phyloP scores from a whole-genome alignment of 2,113 vertebrate genomes.

The Ginglymostoma cirratum region DNA sequence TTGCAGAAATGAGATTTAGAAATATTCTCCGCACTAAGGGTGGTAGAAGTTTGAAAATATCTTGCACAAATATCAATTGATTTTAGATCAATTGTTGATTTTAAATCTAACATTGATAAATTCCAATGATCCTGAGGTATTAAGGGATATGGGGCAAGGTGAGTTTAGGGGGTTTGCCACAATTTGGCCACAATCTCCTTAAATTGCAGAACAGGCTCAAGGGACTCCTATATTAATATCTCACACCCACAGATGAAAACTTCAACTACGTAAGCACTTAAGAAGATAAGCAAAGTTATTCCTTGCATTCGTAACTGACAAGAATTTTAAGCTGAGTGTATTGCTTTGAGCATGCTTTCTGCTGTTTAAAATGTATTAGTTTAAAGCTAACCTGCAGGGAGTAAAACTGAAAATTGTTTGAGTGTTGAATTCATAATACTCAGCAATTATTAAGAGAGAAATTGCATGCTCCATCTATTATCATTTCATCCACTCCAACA shows the following conservation, averaged over 20 bases:
- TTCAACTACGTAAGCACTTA: neutral
- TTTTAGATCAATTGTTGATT: too few relatives aligned
- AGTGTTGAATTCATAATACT: constrained; percentile 9
- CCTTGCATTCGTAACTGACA: neutral
- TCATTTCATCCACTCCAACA: neutral
- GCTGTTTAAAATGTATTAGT: constrained; percentile 1
- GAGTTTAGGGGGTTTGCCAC: neutral
- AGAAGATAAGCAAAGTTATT: neutral
- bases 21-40: too few relatives aligned
- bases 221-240: neutral
- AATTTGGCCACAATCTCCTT: neutral
- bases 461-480: constrained; percentile 8
- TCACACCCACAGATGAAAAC: neutral
- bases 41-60: too few relatives aligned
- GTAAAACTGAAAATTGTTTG: neutral
- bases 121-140: neutral
- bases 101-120: too few relatives aligned
- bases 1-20: too few relatives aligned
- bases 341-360: neutral
- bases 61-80: too few relatives aligned
- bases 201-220: neutral
- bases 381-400: constrained; percentile 19
- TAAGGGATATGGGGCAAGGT: neutral
- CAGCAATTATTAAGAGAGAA: constrained; percentile 14
- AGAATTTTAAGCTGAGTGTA: neutral